A percentile compares a stretch with the other conserved stretches of the same genome.
Conservation (phyloP, 2,797 vertebrate species). For the Sarcoramphus papa region DNA sequence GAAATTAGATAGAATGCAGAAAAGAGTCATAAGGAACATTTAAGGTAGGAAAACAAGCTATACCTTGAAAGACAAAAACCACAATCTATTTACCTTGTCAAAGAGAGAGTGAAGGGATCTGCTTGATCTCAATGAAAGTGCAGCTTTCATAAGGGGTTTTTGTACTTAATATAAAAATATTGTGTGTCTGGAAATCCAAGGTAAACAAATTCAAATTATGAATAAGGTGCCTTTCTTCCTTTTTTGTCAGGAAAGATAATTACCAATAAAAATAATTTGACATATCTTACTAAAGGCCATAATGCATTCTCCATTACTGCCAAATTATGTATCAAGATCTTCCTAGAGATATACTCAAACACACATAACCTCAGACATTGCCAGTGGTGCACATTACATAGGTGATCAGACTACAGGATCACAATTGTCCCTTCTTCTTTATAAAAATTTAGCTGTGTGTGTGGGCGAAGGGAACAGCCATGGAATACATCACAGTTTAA, state of each 20-base stretch:
- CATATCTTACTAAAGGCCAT: background rate
- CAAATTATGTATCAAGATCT: background rate
- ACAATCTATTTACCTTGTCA: background rate
- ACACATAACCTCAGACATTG: background rate
- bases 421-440: background rate
- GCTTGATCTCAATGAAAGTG: background rate
- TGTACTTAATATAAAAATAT: background rate
- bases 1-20: background rate
- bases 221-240: rapidly evolving
- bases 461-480: background rate
- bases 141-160: background rate
- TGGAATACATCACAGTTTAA: background rate
- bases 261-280: background rate
- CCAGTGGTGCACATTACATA: background rate
- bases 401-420: background rate
- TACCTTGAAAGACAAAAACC: background rate
- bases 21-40: background rate
- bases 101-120: background rate
- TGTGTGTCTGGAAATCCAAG: background rate
- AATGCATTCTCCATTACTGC: background rate
- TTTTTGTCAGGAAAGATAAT: rapidly evolving
- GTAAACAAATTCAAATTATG: background rate
- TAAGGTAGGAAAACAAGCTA: background rate
- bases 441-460: background rate
- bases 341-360: background rate